These are phyloP conservation scores for Lepidocyrtinus sp. DNA, from an alignment of 2,888 invertebrate species.

Conservation along the genomic window DNA sequence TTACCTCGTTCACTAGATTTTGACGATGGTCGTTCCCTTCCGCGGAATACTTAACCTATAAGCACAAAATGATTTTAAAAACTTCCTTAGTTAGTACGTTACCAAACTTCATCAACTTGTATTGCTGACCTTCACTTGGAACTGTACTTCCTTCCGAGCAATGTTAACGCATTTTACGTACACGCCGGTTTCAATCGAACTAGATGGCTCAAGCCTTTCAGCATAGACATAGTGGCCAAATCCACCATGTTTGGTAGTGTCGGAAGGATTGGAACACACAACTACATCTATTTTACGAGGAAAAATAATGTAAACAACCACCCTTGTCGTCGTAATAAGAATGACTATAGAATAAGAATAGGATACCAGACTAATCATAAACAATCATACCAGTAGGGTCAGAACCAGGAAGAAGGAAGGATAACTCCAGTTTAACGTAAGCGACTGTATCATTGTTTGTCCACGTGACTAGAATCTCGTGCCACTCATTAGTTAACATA, in stretches of 20 bases:
- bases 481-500: slow-evolving; percentile 65
- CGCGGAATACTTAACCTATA: slow-evolving; percentile 65
- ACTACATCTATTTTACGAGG: slow-evolving; percentile 28
- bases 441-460: slow-evolving; percentile 59
- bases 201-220: slow-evolving; percentile 45
- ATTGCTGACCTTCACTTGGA: slow-evolving; percentile 57
- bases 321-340: no score
- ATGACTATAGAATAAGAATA: no score
- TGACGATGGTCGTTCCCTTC: no score
- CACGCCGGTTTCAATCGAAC: slow-evolving; percentile 33
- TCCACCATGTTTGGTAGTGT: slow-evolving; percentile 36
- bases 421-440: slow-evolving; percentile 36
- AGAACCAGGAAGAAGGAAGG: slow-evolving; percentile 36
- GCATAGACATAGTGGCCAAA: slow-evolving; percentile 49
- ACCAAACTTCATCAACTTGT: no score
- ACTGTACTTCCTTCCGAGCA: slow-evolving; percentile 53
- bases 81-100: not conserved
- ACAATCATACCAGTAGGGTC: slow-evolving; percentile 52
- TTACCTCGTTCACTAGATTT: slow-evolving; percentile 55
- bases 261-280: slow-evolving; percentile 41
- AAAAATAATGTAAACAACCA: no score
- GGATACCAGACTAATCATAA: no score
- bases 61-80: no score
- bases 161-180: slow-evolving; percentile 42
- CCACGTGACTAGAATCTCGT: slow-evolving; percentile 59